Conservation (phyloP, 2,797 vertebrate genomes). For the Mormyrus hasselquistii region DNA sequence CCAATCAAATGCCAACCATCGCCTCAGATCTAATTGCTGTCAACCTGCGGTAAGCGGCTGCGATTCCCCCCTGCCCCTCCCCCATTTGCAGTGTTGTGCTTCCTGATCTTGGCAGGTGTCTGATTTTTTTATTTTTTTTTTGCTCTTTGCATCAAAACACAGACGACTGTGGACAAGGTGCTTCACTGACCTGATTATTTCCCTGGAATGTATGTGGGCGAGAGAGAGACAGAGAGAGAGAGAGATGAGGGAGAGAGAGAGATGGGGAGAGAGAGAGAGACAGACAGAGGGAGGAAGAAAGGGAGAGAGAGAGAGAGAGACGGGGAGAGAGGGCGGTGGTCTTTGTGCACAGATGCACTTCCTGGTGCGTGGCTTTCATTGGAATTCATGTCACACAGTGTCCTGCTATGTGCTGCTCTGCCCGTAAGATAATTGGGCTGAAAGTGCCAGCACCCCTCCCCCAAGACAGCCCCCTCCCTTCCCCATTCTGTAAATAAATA, state of each 20-base stretch:
- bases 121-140: not conserved
- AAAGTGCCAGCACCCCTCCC: constrained; percentile 46
- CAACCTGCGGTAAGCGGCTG: not conserved
- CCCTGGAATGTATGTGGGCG: not conserved
- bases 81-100: not conserved
- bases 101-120: not conserved
- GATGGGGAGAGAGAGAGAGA: not conserved
- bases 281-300: not conserved
- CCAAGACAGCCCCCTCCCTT: not conserved
- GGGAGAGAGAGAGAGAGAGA: not conserved
- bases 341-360: constrained; percentile 36
- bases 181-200: not conserved
- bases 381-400: constrained; percentile 59
- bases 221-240: not conserved
- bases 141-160: not conserved
- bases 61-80: not conserved
- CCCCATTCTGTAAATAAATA: constrained; percentile 51
- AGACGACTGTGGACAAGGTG: not conserved
- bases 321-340: constrained; percentile 5
- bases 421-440: constrained; percentile 60
- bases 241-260: not conserved
- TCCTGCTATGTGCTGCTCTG: constrained; percentile 48
- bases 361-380: constrained; percentile 53
- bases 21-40: not conserved
- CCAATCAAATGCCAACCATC: not conserved